phyloP scores from a whole-genome alignment of 2,888 invertebrate species.

The Julus scandinavius region DNA sequence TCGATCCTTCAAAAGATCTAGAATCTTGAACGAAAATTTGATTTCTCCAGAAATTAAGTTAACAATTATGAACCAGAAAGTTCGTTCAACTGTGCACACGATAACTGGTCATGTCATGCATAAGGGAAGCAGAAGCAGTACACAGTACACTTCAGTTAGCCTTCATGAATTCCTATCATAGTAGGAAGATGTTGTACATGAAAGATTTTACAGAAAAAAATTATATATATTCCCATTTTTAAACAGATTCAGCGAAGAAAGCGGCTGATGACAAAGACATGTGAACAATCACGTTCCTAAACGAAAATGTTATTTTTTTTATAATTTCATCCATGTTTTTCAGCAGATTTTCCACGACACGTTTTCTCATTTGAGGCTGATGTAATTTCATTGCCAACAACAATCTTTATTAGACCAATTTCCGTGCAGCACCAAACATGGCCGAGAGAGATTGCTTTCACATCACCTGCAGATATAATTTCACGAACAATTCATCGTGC shows the following conservation, averaged over 20 bases:
- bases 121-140: background rate
- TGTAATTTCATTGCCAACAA: background rate
- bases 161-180: background rate
- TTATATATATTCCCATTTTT: too few species aligned
- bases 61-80: background rate
- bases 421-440: background rate
- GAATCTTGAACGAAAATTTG: background rate
- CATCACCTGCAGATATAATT: constrained; percentile 18
- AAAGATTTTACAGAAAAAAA: too few species aligned
- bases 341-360: background rate
- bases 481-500: constrained; percentile 11
- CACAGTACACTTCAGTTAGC: background rate
- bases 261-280: background rate
- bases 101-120: background rate
- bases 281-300: background rate
- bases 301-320: background rate
- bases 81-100: background rate
- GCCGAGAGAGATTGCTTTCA: background rate
- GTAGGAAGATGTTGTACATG: too few species aligned
- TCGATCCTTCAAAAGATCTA: background rate
- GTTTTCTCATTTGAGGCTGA: background rate
- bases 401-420: constrained; percentile 2
- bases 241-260: too few species aligned
- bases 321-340: background rate
- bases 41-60: background rate